Evolutionary conservation across 1,140 invertebrate genomes (phyloP).

Genomic region (Heliconius melpomene): DNA sequence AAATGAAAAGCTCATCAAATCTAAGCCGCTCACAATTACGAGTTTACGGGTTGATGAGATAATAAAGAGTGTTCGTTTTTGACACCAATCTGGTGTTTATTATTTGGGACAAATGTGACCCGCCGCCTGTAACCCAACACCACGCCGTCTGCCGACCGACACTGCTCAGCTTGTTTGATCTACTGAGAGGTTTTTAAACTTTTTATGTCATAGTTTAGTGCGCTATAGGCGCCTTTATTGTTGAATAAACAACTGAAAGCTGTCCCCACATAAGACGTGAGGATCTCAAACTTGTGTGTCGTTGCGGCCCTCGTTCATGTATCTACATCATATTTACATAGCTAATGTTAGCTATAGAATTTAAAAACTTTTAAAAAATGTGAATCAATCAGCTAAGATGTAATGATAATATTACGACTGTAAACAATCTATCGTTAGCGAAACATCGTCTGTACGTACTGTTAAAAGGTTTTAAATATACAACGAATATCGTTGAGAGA

Average conservation of each 20-base stretch:
- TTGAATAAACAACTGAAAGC: constrained; percentile 65
- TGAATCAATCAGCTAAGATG: constrained; percentile 31
- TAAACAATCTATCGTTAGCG: constrained; percentile 32
- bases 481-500: constrained; percentile 55
- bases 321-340: neutral
- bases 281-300: neutral
- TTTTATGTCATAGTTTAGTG: constrained; percentile 80
- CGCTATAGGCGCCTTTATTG: constrained; percentile 75
- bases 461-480: constrained; percentile 50
- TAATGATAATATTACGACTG: constrained; percentile 29
- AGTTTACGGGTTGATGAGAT: constrained; percentile 73
- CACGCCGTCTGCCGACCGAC: constrained; percentile 69
- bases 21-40: constrained; percentile 47
- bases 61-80: constrained; percentile 78
- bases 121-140: constrained; percentile 66
- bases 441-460: constrained; percentile 29
- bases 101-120: constrained; percentile 77
- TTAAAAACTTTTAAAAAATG: constrained; percentile 20
- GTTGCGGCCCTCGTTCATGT: neutral
- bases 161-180: constrained; percentile 77
- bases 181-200: constrained; percentile 81
- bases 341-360: neutral
- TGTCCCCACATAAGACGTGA: neutral
- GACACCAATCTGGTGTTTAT: constrained; percentile 79
- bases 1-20: constrained; percentile 40